Base-by-base conservation (phyloP, 2,888 invertebrate genomes). In the Chironomus riparius region DNA sequence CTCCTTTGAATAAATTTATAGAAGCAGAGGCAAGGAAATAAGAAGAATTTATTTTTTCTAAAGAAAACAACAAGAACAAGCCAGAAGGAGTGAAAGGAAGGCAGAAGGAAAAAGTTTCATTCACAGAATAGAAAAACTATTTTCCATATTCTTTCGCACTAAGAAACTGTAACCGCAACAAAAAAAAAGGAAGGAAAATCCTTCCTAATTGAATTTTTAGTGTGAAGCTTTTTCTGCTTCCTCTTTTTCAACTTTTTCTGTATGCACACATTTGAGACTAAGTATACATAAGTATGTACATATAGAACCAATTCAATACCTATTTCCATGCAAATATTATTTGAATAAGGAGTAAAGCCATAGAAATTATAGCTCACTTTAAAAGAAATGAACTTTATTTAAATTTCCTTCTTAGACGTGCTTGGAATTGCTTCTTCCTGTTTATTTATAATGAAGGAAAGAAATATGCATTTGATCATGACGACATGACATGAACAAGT, bases 181-280 rank as follows among this genome's bases (percentile, higher is more conserved):
- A 56, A 15, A 15, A 56, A 15, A 56, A 56, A 56, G 56, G 15
- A 18, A 56, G 56, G 56, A 56, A 56, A 56, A 56, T 56, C 15
- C 56, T 50, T 71, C 22, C 71, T 71, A 71, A 71, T 71, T 71
- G 71, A 71, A 71, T 71, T 71, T 71, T 71, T 50, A 71, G 71
- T 71, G 71, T 28, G 71, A 71, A 71, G 56, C 22, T 21, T 65
- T 65, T 65, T 65, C 13, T 65, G 4, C 38, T 38, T 38, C 38
- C 7, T 38, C 38, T 38, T 38, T 2, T 38, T 1, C 38, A 38
- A 38, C 38, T 38, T 38, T 38, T 38, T 38, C 38, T 38, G 10
- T 38, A 38, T 38, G 38, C 10, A 38, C 38, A 38, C 38, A 38
- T 38, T 38, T 38, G 38, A 38, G 38, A 38, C 38, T 38, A 38